Evolutionary conservation across 2,888 invertebrate genomes (phyloP), one percentile per base, ranked within the genome.

Genomic region (Lepidonotus clava): DNA sequence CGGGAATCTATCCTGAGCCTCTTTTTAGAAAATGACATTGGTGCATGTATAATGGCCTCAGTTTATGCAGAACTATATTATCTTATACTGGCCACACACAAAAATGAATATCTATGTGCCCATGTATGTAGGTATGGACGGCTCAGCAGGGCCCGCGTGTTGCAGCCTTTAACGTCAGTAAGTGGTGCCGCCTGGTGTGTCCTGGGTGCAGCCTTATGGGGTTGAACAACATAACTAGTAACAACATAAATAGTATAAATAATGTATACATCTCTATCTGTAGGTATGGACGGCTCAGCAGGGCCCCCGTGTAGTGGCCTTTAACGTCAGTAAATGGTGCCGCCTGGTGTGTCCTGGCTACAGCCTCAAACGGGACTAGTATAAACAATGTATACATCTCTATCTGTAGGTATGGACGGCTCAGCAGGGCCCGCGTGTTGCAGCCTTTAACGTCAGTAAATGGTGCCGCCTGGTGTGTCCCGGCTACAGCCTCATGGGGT

Each of bases 121-220:
- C n/a, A n/a, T n/a, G n/a, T n/a, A n/a, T n/a, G n/a, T n/a, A 95
- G 94, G 94, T 99, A 87, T 98, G 99, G 96, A 96, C 97, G 2
- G 96, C 98, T 92, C 97, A 98, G 93, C 96, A 97, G 92, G 98
- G 99, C 0, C 96, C 96, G 18, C 96, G 98, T 94, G 97, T 99
- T 8, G 97, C 98, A 21, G 97, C 97, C 0, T 99, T 98, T 93
- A 97, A 97, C 76, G 98, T 98, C 0, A 96, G 97, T 76, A 98
- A 97, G 94, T 96, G 96, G 92, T 98, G 94, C 88, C 90, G 91
- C 21, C 91, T 95, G 80, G 92, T 98, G 2, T 97, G 97, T 92
- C 96, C 96, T 80, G 96, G 96, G 88, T 97, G 98, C 92, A 97
- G 97, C 14, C 95, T 98, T 86, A 95, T 98, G 93, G 98, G 98